phyloP scores from a whole-genome alignment of 2,113 vertebrate genomes.

The Dendrocopos noguchii region DNA sequence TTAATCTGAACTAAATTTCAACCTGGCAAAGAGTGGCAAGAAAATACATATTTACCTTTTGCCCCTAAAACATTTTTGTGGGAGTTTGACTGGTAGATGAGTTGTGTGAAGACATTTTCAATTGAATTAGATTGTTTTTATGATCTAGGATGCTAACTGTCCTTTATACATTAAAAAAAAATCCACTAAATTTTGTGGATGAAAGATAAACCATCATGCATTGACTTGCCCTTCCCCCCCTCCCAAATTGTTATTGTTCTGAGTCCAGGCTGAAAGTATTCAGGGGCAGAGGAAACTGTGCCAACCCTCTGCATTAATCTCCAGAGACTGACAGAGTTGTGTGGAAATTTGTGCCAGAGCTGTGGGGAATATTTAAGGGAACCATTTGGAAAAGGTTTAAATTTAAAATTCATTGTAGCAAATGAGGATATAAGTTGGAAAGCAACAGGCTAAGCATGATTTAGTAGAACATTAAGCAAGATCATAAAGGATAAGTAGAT shows the following conservation, averaged over 20 bases:
- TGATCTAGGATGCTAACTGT: not conserved
- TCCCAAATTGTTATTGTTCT: constrained; percentile 18
- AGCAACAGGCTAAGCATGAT: constrained; percentile 48
- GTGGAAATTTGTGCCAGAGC: not conserved
- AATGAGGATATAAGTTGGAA: constrained; percentile 38
- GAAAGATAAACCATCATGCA: constrained; percentile 16
- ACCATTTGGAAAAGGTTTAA: not conserved
- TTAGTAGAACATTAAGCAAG: constrained; percentile 47
- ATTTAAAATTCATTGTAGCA: constrained; percentile 26
- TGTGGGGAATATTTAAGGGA: not conserved
- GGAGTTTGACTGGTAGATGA: not conserved
- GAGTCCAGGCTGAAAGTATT: constrained; percentile 40
- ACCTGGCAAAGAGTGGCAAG: not conserved
- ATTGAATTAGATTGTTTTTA: not conserved
- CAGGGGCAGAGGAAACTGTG: not conserved
- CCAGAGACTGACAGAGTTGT: not conserved
- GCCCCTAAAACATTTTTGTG: not conserved
- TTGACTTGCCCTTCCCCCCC: not conserved
- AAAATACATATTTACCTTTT: not conserved
- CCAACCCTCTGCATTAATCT: not conserved
- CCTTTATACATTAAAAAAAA: not conserved
- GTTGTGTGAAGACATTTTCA: not conserved
- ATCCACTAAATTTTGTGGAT: not conserved
- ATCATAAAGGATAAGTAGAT: constrained; percentile 58
- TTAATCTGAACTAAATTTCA: not conserved